Evolutionary conservation across 2,888 invertebrate genomes (phyloP).

Genomic region (Cephus sareptanus): DNA sequence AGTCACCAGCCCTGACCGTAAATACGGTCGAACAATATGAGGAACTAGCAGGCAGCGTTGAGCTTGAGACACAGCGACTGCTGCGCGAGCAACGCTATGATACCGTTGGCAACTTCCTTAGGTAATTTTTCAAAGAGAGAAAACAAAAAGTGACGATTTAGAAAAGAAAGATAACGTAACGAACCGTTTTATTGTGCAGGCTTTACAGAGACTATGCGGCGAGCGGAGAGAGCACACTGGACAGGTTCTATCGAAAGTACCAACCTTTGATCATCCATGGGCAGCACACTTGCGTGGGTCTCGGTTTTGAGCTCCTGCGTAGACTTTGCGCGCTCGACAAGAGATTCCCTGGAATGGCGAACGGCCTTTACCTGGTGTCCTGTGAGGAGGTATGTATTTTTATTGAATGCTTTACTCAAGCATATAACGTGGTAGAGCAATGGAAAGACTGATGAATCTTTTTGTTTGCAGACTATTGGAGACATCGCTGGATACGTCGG

Average conservation of each 20-base stretch:
- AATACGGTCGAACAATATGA: constrained; percentile 76
- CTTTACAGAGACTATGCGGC: constrained; percentile 70
- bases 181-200: constrained; percentile 58
- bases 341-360: constrained; percentile 76
- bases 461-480: constrained; percentile 61
- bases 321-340: constrained; percentile 73
- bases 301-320: constrained; percentile 83
- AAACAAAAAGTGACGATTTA: neutral
- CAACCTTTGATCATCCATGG: constrained; percentile 80
- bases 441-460: neutral
- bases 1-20: constrained; percentile 68
- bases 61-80: constrained; percentile 82
- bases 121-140: constrained; percentile 48
- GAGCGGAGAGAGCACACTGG: constrained; percentile 74
- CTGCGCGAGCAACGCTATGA: constrained; percentile 90
- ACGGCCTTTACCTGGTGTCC: constrained; percentile 80
- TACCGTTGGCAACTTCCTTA: constrained; percentile 86
- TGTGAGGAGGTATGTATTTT: constrained; percentile 80
- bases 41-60: constrained; percentile 82
- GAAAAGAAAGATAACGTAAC: neutral
- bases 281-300: constrained; percentile 90
- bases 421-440: neutral
- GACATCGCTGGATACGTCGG: constrained; percentile 65
- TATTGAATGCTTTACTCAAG: neutral
- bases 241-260: constrained; percentile 81